phyloP scores from a whole-genome alignment of 2,888 invertebrate species.

The Dynastes hyllus region DNA sequence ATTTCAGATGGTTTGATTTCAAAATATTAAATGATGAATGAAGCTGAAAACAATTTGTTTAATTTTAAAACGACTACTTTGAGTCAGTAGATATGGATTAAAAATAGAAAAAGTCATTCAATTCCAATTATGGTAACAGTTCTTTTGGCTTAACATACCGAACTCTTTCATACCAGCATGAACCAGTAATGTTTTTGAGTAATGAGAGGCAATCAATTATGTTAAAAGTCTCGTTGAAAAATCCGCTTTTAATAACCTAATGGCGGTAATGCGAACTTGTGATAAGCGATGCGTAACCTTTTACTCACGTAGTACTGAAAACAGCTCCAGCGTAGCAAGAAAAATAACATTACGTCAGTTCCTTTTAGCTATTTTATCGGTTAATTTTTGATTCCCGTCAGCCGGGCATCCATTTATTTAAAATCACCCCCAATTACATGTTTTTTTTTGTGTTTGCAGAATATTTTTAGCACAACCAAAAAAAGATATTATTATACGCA shows the following conservation, averaged over 20 bases:
- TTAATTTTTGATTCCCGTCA: conserved; percentile 24
- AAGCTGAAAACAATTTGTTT: too few relatives aligned
- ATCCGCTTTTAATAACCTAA: conserved; percentile 57
- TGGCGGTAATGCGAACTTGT: conserved; percentile 62
- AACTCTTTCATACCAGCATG: neutral
- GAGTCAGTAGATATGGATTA: too few relatives aligned
- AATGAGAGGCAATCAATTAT: conserved; percentile 46
- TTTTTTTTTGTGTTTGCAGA: neutral
- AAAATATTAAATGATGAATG: too few relatives aligned
- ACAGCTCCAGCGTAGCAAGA: conserved; percentile 14
- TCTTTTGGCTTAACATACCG: too few relatives aligned
- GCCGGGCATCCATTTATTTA: neutral
- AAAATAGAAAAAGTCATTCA: too few relatives aligned
- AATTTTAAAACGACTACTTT: too few relatives aligned
- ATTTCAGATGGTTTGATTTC: too few relatives aligned
- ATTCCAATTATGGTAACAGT: too few relatives aligned
- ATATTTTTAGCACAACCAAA: neutral
- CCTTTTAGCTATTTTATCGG: neutral
- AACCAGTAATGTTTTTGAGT: conserved; percentile 1
- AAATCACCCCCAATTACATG: neutral
- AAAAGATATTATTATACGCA: neutral
- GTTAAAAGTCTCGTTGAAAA: conserved; percentile 49
- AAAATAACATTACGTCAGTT: conserved; percentile 16
- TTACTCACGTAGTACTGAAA: conserved; percentile 48
- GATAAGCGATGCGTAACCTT: conserved; percentile 64